Evolutionary conservation across 2,797 vertebrate species (phyloP).

Genomic region (Notoglanidium macrostoma): DNA sequence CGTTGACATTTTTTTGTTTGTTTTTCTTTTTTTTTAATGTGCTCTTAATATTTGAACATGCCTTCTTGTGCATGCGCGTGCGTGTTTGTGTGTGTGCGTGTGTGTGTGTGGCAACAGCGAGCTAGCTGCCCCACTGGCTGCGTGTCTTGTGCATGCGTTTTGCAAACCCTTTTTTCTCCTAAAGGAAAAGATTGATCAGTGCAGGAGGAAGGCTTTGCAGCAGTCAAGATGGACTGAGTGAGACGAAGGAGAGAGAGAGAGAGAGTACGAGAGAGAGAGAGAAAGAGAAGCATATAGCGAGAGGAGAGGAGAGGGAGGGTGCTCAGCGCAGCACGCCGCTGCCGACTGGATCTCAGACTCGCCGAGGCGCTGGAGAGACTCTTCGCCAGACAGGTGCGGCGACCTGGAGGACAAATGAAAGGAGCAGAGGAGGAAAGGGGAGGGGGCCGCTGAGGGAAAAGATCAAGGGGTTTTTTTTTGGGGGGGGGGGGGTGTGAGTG

Average conservation of each 20-base stretch:
- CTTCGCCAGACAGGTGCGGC: conserved; percentile 64
- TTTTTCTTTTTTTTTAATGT: neutral
- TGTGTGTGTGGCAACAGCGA: conserved; percentile 1
- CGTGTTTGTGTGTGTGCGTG: neutral
- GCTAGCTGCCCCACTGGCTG: conserved; percentile 29
- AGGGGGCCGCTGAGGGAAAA: conserved; percentile 10
- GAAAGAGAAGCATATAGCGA: conserved; percentile 39
- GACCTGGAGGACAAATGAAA: conserved; percentile 54
- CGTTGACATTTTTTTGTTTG: neutral
- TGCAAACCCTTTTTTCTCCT: conserved; percentile 53
- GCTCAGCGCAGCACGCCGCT: conserved; percentile 76
- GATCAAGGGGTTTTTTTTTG: neutral
- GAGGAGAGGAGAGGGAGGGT: conserved; percentile 59
- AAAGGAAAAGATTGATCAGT: conserved; percentile 79
- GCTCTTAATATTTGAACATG: conserved; percentile 44
- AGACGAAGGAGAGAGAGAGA: conserved; percentile 58
- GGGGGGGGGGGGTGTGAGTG: conserved; percentile 43
- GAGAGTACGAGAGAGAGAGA: conserved; percentile 51
- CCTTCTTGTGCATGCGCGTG: conserved; percentile 18
- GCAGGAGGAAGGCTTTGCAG: conserved; percentile 70
- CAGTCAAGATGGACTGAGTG: conserved; percentile 49
- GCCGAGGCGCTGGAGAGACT: conserved; percentile 73
- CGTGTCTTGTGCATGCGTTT: neutral
- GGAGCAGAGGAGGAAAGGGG: conserved; percentile 13
- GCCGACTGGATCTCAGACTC: conserved; percentile 74